Evolutionary conservation across 2,797 vertebrate genomes (phyloP), one percentile per base, ranked within the genome.

Genomic region (Numenius phaeopus): DNA sequence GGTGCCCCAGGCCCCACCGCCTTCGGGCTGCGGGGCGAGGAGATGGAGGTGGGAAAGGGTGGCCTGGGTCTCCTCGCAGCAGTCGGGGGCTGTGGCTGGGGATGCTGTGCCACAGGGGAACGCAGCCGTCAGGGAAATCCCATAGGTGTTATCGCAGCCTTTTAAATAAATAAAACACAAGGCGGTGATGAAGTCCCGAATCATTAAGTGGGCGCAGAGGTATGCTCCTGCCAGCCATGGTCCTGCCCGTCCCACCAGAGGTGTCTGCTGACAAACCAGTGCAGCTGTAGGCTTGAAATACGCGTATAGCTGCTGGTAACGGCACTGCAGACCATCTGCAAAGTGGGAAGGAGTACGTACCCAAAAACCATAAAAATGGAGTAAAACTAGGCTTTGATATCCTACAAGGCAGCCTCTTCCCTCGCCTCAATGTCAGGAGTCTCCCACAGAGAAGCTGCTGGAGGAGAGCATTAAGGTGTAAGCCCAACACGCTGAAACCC

Each of bases 21-120:
- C 37, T 37, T 24, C 5, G 34, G 65, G 59, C 55, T 32, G 44
- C 0, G 0, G 39, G 37, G 52, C 2, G 0, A 57, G 61, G 54
- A 65, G 44, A 44, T 2, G 5, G 46, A 49, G 47, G 65, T 7
- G 55, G 49, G 49, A 81, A 52, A 61, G 21, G 29, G 24, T 27
- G 26, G 26, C 24, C 10, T 0, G 7, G 72, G 22, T 86, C 42
- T 83, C 66, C 32, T 65, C 22, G 1, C 0, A 0, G 64, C 54
- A 54, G 27, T 24, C 14, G 29, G 42, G 29, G 40, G 57, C 83
- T 7, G 3, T 10, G 18, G 76, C 54, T 47, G 49, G 14, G 47
- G 34, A 77, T 71, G 67, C 40, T 52, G 40, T 49, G 52, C 69
- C 54, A 69, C 1, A 2, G 40, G 42, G 29, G 30, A 91, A 46